Evolutionary conservation across 2,888 invertebrate genomes (phyloP), one percentile per base, ranked within the genome.

Genomic region (Ectropis crepuscularia): DNA sequence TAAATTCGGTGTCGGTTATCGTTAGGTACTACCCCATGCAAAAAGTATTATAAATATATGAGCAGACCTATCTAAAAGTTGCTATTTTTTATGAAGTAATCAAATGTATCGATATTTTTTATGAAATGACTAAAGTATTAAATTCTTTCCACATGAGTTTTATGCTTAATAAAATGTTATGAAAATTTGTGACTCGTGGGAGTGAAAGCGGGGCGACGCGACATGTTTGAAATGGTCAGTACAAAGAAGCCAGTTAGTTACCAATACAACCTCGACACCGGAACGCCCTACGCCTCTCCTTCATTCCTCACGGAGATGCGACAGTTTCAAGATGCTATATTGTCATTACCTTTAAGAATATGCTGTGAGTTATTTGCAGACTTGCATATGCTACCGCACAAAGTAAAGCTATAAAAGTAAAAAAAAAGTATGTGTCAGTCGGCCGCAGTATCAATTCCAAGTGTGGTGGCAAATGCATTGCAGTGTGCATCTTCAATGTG

Each of bases 121-220:
- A 91, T 89, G 83, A 89, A 88, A 88, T 90, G 91, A 92, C 92
- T 86, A 86, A 85, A 89, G 88, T 91, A 90, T 90, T 90, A 89
- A 77, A 79, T 85, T 89, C 51, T 86, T 87, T 85, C 79, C 81
- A 79, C 76, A 78, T 77, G 83, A 82, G 80, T 84, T 82, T 82
- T 82, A 77, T 80, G 80, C 82, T 82, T 79, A 83, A 85, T 82
- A 75, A 75, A 81, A 80, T 81, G 75, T 82, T 75, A 75, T 78
- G 69, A 72, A n/a, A 77, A 73, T 79, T 76, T 74, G 76, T 77
- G 70, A 75, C 78, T 79, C 71, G 65, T 80, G 82, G 87, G 82
- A 86, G 86, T 87, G 85, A 86, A 86, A 80, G 84, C 75, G 79
- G 77, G 71, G 65, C 73, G 72, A 69, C 72, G 75, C 74, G 73